A percentile compares a stretch with the other conserved stretches of the same genome.
phyloP scores from a whole-genome alignment of 2,888 invertebrate species.

The Diarsia brunnea region DNA sequence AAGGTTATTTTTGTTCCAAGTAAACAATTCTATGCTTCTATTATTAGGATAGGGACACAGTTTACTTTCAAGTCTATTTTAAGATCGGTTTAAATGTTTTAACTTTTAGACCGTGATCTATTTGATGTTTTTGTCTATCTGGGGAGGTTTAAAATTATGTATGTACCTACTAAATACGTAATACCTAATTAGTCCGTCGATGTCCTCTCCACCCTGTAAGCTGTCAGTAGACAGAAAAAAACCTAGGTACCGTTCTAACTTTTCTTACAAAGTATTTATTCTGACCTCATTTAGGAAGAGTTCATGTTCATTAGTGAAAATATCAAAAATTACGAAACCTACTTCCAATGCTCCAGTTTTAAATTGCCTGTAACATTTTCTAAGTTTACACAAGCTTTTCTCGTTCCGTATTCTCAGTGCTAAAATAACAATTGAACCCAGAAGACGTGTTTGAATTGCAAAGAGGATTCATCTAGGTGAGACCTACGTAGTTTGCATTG shows the following conservation, averaged over 20 bases:
- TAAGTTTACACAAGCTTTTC: constrained; percentile 21
- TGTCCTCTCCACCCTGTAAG: not conserved
- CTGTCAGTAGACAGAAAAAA: not conserved
- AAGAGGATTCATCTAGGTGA: constrained; percentile 34
- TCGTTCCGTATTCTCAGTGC: constrained; percentile 25
- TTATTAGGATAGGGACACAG: constrained; percentile 22
- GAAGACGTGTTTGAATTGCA: constrained; percentile 37
- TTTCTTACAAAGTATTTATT: not conserved
- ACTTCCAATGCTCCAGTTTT: constrained; percentile 32
- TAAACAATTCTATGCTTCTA: constrained; percentile 48
- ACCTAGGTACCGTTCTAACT: not conserved
- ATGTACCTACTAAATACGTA: too few relatives aligned
- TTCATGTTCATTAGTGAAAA: not conserved
- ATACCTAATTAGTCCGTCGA: not conserved
- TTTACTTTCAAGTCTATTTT: constrained; percentile 44
- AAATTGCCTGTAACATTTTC: constrained; percentile 33
- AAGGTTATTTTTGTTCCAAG: constrained; percentile 55
- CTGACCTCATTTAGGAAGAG: not conserved
- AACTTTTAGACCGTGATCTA: not conserved
- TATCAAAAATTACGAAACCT: constrained; percentile 11
- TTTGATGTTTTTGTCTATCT: too few relatives aligned
- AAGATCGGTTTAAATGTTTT: not conserved
- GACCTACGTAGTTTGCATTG: constrained; percentile 9
- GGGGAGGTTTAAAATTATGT: too few relatives aligned
- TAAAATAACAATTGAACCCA: constrained; percentile 47